phyloP scores from a whole-genome alignment of 2,888 invertebrate species.

The Drosophila dives region DNA sequence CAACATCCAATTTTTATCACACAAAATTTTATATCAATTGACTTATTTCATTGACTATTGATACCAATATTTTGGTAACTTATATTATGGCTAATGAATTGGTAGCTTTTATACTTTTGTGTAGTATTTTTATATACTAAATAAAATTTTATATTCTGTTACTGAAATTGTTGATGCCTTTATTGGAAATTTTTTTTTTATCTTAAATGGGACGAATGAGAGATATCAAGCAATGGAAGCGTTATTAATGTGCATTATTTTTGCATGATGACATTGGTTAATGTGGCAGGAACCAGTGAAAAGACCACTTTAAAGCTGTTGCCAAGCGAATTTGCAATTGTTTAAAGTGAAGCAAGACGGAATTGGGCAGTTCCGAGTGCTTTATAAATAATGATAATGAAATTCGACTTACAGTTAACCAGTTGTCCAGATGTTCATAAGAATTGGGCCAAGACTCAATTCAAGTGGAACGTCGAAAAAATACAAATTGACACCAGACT shows the following conservation, averaged over 20 bases:
- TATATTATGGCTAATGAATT: neutral
- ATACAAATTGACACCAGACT: conserved; percentile 59
- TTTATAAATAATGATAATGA: conserved; percentile 60
- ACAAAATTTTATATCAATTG: neutral
- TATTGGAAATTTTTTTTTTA: conserved; percentile 8
- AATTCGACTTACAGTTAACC: conserved; percentile 14
- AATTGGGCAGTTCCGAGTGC: conserved; percentile 36
- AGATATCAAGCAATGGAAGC: conserved; percentile 50
- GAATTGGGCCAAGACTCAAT: conserved; percentile 10
- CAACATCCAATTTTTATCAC: neutral
- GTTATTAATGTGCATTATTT: conserved; percentile 74
- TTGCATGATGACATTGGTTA: conserved; percentile 68
- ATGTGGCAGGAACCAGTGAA: conserved; percentile 31
- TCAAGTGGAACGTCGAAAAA: conserved; percentile 28
- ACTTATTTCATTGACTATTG: neutral
- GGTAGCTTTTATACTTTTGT: neutral
- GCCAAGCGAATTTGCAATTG: conserved; percentile 41
- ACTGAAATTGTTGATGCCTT: neutral
- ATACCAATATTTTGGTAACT: neutral
- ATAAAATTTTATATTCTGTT: neutral
- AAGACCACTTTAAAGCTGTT: conserved; percentile 33
- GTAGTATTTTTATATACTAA: neutral
- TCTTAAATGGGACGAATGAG: conserved; percentile 8
- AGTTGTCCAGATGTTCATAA: conserved; percentile 7
- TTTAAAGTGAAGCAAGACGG: conserved; percentile 41